Conservation (phyloP, 2,888 invertebrate genomes). For the Cryptus armator region DNA sequence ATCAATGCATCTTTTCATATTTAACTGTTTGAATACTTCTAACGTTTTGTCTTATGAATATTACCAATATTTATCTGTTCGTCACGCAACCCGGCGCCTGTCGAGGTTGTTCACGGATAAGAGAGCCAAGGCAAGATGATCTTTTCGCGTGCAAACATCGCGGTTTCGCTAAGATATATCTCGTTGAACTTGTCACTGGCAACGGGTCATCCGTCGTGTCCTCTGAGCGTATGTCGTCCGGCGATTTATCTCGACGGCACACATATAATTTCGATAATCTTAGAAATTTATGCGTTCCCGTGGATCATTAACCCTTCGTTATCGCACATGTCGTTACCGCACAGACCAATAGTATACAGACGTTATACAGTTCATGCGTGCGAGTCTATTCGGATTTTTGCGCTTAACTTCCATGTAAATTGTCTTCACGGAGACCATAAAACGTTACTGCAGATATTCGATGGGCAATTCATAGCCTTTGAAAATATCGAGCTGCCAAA, state of each 20-base stretch:
- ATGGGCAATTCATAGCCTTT: too few species aligned
- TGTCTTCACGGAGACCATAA: too few species aligned
- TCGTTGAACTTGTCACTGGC: not conserved
- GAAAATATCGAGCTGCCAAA: too few species aligned
- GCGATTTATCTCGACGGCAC: not conserved
- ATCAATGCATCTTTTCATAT: too few species aligned
- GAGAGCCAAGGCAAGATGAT: not conserved
- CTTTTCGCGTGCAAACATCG: not conserved
- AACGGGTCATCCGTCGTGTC: constrained; percentile 1
- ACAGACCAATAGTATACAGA: too few species aligned
- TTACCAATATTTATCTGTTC: constrained; percentile 17
- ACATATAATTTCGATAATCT: not conserved
- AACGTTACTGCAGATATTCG: too few species aligned
- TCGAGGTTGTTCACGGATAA: not conserved
- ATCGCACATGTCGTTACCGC: too few species aligned
- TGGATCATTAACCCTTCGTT: too few species aligned
- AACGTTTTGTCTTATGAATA: not conserved
- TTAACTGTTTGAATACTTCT: not conserved
- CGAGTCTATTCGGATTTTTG: too few species aligned
- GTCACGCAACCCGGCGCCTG: not conserved
- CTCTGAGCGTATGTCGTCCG: not conserved
- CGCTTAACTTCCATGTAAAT: too few species aligned
- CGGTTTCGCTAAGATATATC: not conserved
- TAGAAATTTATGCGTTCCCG: not conserved
- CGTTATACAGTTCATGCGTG: too few species aligned